Base-by-base conservation (phyloP, 2,113 vertebrate species). In the Syrmaticus mikado region DNA sequence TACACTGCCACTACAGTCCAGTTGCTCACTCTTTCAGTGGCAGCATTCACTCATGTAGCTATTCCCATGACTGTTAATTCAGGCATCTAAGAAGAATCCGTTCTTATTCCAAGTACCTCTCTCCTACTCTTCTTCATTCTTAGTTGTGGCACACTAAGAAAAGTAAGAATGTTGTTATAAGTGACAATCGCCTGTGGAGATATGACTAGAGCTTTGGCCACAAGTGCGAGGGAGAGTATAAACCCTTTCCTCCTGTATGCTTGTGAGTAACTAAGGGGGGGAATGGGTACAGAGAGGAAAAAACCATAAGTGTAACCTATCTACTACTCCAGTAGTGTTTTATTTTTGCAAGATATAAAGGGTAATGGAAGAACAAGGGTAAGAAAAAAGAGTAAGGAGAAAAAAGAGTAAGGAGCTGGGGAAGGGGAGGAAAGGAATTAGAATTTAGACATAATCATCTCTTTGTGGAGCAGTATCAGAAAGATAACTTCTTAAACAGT, bases 221-320 rank as follows among this genome's bases (percentile, higher is more conserved):
- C 25, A 86, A 60, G 45, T 10, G 34, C 8, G 14, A 3, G 5
- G n/a, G 43, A 43, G 85, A 71, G 50, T 20, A 6, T 67, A 7
- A 36, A 38, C 7, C 43, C 8, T 53, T 90, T 85, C 67, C 28
- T 66, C 87, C 32, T 64, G 0, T 36, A 4, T 68, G 17, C 10
- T 66, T 48, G 4, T 57, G 7, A 5, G 6, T 67, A 78, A 61
- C 55, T 18, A 34, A 76, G 34, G 13, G 38, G 38, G 38, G 38
- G 38, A 7, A 7, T 40, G 5, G 65, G 81, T 57, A 68, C 10
- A 60, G 28, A 71, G 21, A 61, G 48, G 48, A 48, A 48, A 11
- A 48, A 48, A 9, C 45, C 8, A 1, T 53, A 8, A 16, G 3
- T 2, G 14, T 27, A 34, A 24, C 55, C 4, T 3, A 8, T 24